These are phyloP conservation scores for Liasis olivaceus DNA, from an alignment of 2,797 vertebrate species.

Conservation along the genomic window DNA sequence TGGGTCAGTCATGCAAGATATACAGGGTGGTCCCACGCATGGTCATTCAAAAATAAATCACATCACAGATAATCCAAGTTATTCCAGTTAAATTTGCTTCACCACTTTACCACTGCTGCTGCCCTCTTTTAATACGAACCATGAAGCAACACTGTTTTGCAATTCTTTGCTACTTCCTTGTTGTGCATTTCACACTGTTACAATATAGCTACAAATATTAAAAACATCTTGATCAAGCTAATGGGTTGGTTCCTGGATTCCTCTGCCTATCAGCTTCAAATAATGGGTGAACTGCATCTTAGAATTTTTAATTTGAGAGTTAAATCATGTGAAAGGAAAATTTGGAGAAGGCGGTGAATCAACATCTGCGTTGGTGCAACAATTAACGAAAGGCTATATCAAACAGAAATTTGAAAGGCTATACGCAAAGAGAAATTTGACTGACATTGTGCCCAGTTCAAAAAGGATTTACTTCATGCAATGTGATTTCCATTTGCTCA, in stretches of 20 bases:
- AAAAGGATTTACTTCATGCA: slow-evolving; percentile 48
- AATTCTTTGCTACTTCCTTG: background rate
- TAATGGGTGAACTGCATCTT: background rate
- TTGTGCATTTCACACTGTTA: background rate
- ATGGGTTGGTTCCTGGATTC: background rate
- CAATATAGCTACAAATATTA: background rate
- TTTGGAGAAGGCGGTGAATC: slow-evolving; percentile 35
- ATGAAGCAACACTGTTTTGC: background rate
- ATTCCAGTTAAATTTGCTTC: background rate
- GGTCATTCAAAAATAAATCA: too few relatives aligned
- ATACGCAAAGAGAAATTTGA: slow-evolving; percentile 40
- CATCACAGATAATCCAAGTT: background rate
- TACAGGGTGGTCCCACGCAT: too few relatives aligned
- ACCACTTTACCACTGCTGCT: background rate
- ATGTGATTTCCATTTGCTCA: slow-evolving; percentile 23
- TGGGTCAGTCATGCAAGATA: too few relatives aligned
- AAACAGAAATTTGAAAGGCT: slow-evolving; percentile 42
- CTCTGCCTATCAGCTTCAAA: background rate
- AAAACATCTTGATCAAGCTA: background rate
- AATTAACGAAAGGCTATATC: slow-evolving; percentile 15
- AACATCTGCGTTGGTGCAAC: slow-evolving; percentile 49
- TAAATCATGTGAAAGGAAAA: slow-evolving; percentile 38
- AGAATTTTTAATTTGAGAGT: slow-evolving; percentile 54
- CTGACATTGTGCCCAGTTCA: background rate
- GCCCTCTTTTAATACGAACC: background rate